Evolutionary conservation across 2,113 vertebrate species (phyloP).

Genomic region (Malurus alboscapulatus): DNA sequence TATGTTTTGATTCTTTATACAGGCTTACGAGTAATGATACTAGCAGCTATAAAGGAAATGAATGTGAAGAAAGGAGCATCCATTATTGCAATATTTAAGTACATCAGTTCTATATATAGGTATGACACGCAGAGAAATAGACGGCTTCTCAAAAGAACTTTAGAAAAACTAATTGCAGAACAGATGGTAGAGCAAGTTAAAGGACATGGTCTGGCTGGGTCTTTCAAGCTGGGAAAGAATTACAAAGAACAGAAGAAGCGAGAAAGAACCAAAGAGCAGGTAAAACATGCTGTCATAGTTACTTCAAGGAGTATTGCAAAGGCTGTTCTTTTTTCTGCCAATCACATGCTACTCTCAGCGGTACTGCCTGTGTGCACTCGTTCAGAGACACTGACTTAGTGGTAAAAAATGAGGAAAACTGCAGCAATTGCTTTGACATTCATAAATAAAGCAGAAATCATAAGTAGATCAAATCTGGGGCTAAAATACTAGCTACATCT

Average conservation of each 20-base stretch:
- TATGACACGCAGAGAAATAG: constrained; percentile 89
- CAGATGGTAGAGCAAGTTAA: constrained; percentile 89
- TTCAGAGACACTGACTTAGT: neutral
- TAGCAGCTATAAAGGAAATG: constrained; percentile 91
- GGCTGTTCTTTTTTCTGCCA: neutral
- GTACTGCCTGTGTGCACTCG: neutral
- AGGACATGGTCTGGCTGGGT: constrained; percentile 92
- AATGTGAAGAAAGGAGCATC: constrained; percentile 90
- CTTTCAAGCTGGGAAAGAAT: constrained; percentile 93
- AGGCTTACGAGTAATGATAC: constrained; percentile 93
- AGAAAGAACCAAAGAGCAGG: constrained; percentile 78
- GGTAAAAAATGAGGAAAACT: neutral
- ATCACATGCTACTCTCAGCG: neutral
- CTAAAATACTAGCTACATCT: neutral
- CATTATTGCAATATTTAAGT: constrained; percentile 89
- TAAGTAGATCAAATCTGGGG: neutral
- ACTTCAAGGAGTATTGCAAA: neutral
- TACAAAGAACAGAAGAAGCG: constrained; percentile 86
- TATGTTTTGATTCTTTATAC: constrained; percentile 37
- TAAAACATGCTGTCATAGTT: constrained; percentile 31
- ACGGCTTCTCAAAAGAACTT: constrained; percentile 85
- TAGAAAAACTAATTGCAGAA: constrained; percentile 88
- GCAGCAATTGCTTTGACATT: neutral
- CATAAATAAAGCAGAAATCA: neutral
- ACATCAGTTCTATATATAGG: constrained; percentile 84